Evolutionary conservation across 1,140 invertebrate species (phyloP).

Genomic region (Lordiphosa stackelbergi): DNA sequence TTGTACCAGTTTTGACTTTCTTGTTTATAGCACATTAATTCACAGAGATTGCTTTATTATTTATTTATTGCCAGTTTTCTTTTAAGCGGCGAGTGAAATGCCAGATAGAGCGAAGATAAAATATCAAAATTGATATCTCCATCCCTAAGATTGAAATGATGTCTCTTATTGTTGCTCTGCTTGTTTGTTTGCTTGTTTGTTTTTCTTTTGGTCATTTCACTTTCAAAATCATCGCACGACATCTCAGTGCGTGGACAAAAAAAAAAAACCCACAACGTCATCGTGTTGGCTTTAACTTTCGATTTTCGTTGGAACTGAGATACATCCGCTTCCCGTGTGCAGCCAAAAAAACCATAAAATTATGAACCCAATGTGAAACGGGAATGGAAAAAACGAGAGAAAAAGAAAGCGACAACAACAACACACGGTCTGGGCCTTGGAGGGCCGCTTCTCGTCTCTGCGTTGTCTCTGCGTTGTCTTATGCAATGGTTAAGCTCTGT

Average conservation of each 20-base stretch:
- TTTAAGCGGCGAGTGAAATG: slow-evolving; percentile 29
- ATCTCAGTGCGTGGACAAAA: slow-evolving; percentile 48
- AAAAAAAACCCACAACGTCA: slow-evolving; percentile 61
- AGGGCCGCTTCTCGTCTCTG: slow-evolving; percentile 4
- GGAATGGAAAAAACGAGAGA: slow-evolving; percentile 36
- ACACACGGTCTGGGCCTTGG: too few species aligned
- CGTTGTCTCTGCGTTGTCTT: slow-evolving; percentile 28
- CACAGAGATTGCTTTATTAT: slow-evolving; percentile 70
- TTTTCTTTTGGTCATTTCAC: slow-evolving; percentile 67
- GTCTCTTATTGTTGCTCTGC: slow-evolving; percentile 9
- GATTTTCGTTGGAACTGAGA: slow-evolving; percentile 58
- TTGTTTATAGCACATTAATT: slow-evolving; percentile 75
- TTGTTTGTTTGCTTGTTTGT: slow-evolving; percentile 35
- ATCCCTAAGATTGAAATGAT: slow-evolving; percentile 18
- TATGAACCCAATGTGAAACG: slow-evolving; percentile 61
- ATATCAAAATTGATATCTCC: slow-evolving; percentile 19
- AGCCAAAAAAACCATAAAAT: slow-evolving; percentile 63
- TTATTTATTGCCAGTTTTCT: slow-evolving; percentile 71
- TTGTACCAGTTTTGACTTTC: slow-evolving; percentile 77
- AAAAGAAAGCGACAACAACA: slow-evolving; percentile 52
- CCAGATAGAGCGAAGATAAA: slow-evolving; percentile 43
- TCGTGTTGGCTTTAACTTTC: slow-evolving; percentile 62
- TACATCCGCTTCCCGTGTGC: slow-evolving; percentile 70
- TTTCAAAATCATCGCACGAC: slow-evolving; percentile 69
- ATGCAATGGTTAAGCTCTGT: slow-evolving; percentile 56